Conservation (phyloP, 2,797 vertebrate genomes). For the Acanthis flammea region DNA sequence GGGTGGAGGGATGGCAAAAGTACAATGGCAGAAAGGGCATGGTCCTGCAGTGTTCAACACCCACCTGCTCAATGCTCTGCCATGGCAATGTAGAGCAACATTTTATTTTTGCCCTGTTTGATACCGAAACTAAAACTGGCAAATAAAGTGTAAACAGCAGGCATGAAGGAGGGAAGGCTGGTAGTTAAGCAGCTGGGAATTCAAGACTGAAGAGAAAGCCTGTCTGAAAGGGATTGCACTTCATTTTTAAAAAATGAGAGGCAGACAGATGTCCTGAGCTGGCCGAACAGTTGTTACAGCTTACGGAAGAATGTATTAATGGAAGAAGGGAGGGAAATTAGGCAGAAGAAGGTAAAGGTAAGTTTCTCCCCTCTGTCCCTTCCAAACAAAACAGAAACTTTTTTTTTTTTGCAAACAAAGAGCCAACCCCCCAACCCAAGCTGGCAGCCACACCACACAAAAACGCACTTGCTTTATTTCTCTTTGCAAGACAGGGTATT, state of each 20-base stretch:
- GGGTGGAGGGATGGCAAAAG: slow-evolving; percentile 2
- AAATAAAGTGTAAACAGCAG: slow-evolving; percentile 37
- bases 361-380: background rate
- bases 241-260: background rate
- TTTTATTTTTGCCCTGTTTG: background rate
- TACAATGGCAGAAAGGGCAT: slow-evolving; percentile 20
- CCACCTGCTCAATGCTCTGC: background rate
- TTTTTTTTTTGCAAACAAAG: background rate
- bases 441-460: background rate
- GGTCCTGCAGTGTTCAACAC: background rate
- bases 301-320: background rate
- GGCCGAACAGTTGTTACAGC: background rate
- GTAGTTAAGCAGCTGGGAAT: slow-evolving; percentile 48
- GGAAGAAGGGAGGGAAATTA: background rate
- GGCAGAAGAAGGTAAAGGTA: slow-evolving; percentile 44
- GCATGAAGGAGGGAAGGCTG: background rate
- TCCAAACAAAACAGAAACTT: background rate
- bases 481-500: background rate
- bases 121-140: slow-evolving; percentile 38
- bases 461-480: background rate
- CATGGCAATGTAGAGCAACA: background rate
- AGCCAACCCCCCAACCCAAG: background rate
- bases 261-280: background rate
- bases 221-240: background rate
- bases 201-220: slow-evolving; percentile 20